Percentiles rank a stretch among this genome's conserved stretches.
phyloP scores from a whole-genome alignment of 2,113 vertebrate species.

The Coreoperca whiteheadi region DNA sequence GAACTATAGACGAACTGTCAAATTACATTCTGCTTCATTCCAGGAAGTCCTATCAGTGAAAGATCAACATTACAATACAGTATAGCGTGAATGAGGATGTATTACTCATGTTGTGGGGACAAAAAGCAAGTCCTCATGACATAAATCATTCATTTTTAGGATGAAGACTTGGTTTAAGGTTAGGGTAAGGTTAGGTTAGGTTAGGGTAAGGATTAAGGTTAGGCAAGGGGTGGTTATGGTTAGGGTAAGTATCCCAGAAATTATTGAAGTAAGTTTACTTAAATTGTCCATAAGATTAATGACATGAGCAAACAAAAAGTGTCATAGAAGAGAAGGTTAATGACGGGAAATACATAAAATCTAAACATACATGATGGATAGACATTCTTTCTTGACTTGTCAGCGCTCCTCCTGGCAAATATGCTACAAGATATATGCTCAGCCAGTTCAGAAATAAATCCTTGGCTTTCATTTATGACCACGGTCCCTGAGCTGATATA shows the following conservation, averaged over 20 bases:
- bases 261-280: neutral
- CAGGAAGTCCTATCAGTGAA: neutral
- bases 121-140: too few relatives aligned
- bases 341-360: neutral
- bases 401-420: neutral
- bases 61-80: neutral
- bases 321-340: neutral
- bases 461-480: slow-evolving; percentile 17
- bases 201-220: too few relatives aligned
- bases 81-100: neutral
- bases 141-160: too few relatives aligned
- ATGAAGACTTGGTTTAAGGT: too few relatives aligned
- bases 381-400: neutral
- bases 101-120: too few relatives aligned
- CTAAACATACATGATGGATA: neutral
- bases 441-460: slow-evolving; percentile 11
- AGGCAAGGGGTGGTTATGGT: too few relatives aligned
- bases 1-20: neutral
- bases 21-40: neutral
- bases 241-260: too few relatives aligned
- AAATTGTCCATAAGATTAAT: neutral
- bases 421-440: neutral
- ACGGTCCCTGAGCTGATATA: slow-evolving; percentile 20
- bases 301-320: neutral
- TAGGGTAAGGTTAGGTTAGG: too few relatives aligned